phyloP scores from a whole-genome alignment of 2,113 vertebrate genomes.

The Forbesichthys agassizii region DNA sequence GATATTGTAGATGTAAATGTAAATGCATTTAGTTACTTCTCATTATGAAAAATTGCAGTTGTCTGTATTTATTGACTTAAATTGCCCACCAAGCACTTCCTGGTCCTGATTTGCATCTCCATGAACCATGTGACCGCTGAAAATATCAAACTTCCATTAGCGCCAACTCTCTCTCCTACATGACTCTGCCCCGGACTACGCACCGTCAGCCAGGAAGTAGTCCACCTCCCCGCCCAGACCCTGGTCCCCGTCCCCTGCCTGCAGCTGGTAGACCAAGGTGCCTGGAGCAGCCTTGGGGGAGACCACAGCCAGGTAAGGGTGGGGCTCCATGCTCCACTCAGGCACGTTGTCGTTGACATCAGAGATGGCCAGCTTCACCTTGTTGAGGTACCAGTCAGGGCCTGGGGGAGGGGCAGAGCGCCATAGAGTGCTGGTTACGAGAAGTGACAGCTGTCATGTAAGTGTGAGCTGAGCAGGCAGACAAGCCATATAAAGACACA shows the following conservation, averaged over 20 bases:
- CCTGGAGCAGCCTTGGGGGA: slow-evolving; percentile 72
- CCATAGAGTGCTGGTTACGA: slow-evolving; percentile 47
- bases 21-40: no score
- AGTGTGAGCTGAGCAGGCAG: slow-evolving; percentile 37
- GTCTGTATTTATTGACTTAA: no score
- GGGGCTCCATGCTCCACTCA: slow-evolving; percentile 86
- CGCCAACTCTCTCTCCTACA: no score
- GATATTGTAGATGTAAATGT: no score
- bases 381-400: slow-evolving; percentile 82
- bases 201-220: slow-evolving; percentile 88
- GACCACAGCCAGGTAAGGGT: slow-evolving; percentile 82
- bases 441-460: slow-evolving; percentile 75
- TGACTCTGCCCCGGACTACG: slow-evolving; percentile 13
- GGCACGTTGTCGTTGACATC: slow-evolving; percentile 87
- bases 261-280: slow-evolving; percentile 84
- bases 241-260: slow-evolving; percentile 82
- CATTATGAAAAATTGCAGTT: no score
- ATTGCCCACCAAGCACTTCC: no score
- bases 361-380: slow-evolving; percentile 79
- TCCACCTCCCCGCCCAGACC: slow-evolving; percentile 82
- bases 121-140: no score
- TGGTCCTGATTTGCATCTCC: no score
- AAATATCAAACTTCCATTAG: no score
- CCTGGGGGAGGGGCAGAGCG: slow-evolving; percentile 58
- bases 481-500: slow-evolving; percentile 4